phyloP scores from a whole-genome alignment of 2,797 vertebrate genomes.

The Heliangelus exortis region DNA sequence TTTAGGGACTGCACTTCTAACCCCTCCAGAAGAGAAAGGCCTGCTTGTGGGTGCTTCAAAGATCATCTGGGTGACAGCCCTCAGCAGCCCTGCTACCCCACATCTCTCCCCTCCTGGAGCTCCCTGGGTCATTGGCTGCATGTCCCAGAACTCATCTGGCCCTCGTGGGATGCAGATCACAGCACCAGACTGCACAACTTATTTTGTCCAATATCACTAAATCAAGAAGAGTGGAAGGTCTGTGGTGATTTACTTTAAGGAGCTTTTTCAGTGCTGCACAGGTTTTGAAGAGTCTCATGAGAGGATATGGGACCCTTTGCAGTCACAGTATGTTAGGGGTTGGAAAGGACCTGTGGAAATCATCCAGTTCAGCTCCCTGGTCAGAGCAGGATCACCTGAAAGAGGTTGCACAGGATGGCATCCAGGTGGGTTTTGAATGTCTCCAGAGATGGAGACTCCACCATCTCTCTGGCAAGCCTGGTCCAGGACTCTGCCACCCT shows the following conservation, averaged over 20 bases:
- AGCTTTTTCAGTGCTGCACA: not conserved
- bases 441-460: too few relatives aligned
- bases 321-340: too few relatives aligned
- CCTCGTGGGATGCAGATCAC: not conserved
- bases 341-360: too few relatives aligned
- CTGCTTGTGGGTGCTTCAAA: not conserved
- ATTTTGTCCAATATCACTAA: not conserved
- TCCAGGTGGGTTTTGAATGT: too few relatives aligned
- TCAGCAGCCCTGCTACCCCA: not conserved
- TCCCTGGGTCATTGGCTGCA: accelerated
- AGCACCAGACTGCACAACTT: not conserved
- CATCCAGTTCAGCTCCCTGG: too few relatives aligned
- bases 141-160: not conserved
- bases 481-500: too few relatives aligned
- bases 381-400: too few relatives aligned
- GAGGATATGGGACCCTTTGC: not conserved
- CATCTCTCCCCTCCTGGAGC: not conserved
- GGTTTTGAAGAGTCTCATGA: not conserved
- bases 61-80: not conserved
- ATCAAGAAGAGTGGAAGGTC: not conserved
- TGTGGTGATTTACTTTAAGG: not conserved
- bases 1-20: not conserved
- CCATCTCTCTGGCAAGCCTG: too few relatives aligned
- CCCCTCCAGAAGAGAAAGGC: not conserved
- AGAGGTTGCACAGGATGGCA: too few relatives aligned